Percentiles rank a stretch among this genome's conserved stretches.
phyloP scores from a whole-genome alignment of 2,797 vertebrate species.

The Synanceia verrucosa region DNA sequence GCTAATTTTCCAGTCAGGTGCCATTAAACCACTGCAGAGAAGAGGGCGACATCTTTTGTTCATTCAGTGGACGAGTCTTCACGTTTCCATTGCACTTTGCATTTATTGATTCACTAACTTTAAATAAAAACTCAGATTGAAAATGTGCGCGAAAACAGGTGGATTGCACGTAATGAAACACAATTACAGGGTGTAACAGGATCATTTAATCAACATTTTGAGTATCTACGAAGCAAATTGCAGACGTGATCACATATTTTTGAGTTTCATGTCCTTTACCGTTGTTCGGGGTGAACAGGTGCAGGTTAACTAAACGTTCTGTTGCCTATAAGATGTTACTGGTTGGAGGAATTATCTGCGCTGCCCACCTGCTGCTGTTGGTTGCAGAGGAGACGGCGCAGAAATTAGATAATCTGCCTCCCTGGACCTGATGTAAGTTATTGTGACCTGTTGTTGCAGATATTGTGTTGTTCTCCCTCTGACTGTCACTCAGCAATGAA shows the following conservation, averaged over 20 bases:
- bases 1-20: not conserved
- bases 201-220: not conserved
- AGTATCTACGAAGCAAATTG: not conserved
- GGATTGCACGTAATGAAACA: not conserved
- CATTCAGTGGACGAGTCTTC: not conserved
- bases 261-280: not conserved
- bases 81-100: not conserved
- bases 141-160: not conserved
- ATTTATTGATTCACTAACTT: not conserved
- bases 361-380: conserved; percentile 61
- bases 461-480: not conserved
- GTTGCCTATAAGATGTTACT: conserved; percentile 37
- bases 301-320: conserved; percentile 56
- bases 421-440: conserved; percentile 1
- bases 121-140: not conserved
- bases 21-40: not conserved
- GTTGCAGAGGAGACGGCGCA: conserved; percentile 10
- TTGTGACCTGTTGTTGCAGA: not conserved
- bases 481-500: conserved; percentile 31
- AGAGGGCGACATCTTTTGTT: not conserved
- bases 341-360: conserved; percentile 63
- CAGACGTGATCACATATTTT: not conserved
- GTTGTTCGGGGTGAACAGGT: conserved; percentile 48
- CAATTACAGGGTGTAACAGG: not conserved
- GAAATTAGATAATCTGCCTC: conserved; percentile 47